These are phyloP conservation scores for Endomychus coccineus DNA, from an alignment of 2,888 invertebrate species.

Conservation along the genomic window DNA sequence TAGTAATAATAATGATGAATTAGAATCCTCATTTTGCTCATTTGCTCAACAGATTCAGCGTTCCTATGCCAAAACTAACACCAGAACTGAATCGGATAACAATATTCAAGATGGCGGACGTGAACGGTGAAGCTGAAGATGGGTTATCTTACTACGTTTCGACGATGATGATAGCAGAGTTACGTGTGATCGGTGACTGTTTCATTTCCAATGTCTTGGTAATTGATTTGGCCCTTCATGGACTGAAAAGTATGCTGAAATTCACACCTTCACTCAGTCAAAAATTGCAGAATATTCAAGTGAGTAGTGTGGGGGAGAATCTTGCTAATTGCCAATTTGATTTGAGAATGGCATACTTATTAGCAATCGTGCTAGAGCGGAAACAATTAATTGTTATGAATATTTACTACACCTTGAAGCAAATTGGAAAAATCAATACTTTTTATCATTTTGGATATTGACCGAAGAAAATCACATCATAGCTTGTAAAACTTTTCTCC, in stretches of 20 bases:
- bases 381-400: no score
- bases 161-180: conserved; percentile 25
- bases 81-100: conserved; percentile 10
- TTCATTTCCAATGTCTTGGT: conserved; percentile 25
- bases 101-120: conserved; percentile 19
- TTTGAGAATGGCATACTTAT: no score
- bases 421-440: no score
- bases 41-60: neutral
- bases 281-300: conserved; percentile 25
- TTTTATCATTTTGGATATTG: no score
- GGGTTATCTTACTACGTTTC: conserved; percentile 18
- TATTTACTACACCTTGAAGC: no score
- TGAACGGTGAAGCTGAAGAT: conserved; percentile 21
- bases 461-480: no score
- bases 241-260: conserved; percentile 25
- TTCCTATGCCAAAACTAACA: conserved; percentile 8
- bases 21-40: neutral
- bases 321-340: no score
- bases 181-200: conserved; percentile 21
- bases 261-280: conserved; percentile 26
- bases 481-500: no score
- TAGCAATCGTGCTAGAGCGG: no score
- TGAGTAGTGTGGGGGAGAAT: no score
- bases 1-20: no score
- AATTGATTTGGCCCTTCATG: conserved; percentile 20